Conservation (phyloP, 2,113 vertebrate genomes). For the Meriones unguiculatus region DNA sequence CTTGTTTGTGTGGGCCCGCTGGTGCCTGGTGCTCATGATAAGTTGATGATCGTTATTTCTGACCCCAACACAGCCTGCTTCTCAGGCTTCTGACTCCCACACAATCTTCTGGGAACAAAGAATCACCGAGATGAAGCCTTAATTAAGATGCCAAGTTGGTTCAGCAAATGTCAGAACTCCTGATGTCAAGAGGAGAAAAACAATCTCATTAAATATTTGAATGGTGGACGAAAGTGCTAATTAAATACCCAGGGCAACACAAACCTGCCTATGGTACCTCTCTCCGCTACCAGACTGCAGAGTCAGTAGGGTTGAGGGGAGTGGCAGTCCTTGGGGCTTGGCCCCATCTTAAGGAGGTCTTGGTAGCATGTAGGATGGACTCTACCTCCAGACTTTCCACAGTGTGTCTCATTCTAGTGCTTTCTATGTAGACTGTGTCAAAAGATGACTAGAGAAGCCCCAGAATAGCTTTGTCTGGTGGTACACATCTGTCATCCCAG, state of each 20-base stretch:
- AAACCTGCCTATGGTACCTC: not conserved
- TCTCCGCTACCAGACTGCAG: accelerated
- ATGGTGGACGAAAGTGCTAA: not conserved
- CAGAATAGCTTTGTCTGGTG: not conserved
- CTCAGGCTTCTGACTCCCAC: not conserved
- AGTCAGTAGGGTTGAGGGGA: accelerated
- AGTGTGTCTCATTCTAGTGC: accelerated
- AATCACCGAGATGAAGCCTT: not conserved
- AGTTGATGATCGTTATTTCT: not conserved
- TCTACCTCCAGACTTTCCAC: accelerated
- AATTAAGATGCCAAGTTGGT: conserved; percentile 43
- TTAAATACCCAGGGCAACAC: not conserved
- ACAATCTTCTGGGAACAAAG: not conserved
- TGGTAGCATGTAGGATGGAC: accelerated
- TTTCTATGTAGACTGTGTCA: not conserved
- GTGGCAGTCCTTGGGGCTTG: accelerated
- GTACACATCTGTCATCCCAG: too few species aligned
- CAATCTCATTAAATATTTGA: conserved; percentile 32
- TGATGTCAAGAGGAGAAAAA: conserved; percentile 5
- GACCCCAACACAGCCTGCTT: not conserved
- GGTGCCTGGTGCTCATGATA: not conserved
- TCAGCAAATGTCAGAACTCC: conserved; percentile 65
- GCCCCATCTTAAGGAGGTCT: accelerated
- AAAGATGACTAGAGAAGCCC: accelerated
- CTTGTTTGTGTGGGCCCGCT: conserved; percentile 21